Evolutionary conservation across 2,888 invertebrate genomes (phyloP).

Genomic region (Ischnura elegans): DNA sequence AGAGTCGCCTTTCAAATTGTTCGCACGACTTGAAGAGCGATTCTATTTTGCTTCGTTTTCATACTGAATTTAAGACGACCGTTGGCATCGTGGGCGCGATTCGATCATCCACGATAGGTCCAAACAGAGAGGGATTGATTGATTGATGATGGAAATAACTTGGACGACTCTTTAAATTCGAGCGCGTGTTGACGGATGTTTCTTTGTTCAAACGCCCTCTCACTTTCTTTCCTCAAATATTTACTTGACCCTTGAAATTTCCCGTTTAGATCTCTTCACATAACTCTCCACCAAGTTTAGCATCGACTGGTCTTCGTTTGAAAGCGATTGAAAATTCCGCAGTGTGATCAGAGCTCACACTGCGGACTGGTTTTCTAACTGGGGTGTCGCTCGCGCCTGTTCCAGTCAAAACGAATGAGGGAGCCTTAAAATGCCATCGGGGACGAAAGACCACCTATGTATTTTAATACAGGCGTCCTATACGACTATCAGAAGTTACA

Average conservation of each 20-base stretch:
- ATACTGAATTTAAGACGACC: not conserved
- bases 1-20: not conserved
- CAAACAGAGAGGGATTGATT: not conserved
- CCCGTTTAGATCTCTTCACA: not conserved
- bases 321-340: not conserved
- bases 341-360: not conserved
- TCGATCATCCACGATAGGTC: not conserved
- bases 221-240: not conserved
- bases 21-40: not conserved
- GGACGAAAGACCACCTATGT: too few species aligned
- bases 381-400: too few species aligned
- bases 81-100: not conserved
- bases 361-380: not conserved
- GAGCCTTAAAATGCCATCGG: too few species aligned
- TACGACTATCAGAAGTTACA: too few species aligned
- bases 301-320: not conserved
- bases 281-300: not conserved
- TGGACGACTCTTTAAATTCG: not conserved
- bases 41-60: not conserved
- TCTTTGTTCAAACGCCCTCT: not conserved
- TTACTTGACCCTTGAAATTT: not conserved
- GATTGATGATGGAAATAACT: slow-evolving; percentile 6
- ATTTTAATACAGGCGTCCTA: too few species aligned
- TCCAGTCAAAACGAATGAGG: too few species aligned
- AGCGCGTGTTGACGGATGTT: not conserved